These are phyloP conservation scores for Panthera uncia DNA, from an alignment of 2,113 vertebrate species.

Conservation along the genomic window DNA sequence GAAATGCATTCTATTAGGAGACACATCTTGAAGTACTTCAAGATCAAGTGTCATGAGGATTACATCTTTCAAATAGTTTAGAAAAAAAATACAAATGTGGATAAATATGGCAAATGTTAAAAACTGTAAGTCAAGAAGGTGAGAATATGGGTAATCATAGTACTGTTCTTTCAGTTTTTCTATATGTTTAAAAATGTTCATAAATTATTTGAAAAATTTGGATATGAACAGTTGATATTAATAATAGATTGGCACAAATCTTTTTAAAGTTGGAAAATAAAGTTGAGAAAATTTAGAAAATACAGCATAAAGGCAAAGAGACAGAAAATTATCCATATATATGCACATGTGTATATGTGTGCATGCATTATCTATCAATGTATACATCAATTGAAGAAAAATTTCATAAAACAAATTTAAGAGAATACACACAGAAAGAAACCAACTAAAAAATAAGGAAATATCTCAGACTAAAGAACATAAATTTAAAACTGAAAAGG, in stretches of 20 bases:
- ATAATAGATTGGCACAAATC: not conserved
- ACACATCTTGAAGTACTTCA: not conserved
- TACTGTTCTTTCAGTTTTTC: not conserved
- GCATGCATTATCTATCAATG: not conserved
- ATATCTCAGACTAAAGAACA: not conserved
- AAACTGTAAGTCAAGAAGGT: not conserved
- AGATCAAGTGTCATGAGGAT: not conserved
- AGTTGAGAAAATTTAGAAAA: not conserved
- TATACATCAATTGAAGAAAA: not conserved
- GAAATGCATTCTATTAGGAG: not conserved
- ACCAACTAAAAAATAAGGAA: not conserved
- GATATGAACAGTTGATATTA: not conserved
- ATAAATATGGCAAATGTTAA: not conserved
- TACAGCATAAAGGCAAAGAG: not conserved
- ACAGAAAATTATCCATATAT: not conserved
- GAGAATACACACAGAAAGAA: not conserved
- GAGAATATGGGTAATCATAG: not conserved
- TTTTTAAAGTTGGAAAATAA: not conserved
- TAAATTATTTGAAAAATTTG: not conserved
- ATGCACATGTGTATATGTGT: not conserved
- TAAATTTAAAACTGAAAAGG: not conserved
- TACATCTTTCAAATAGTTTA: not conserved
- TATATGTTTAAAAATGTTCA: not conserved
- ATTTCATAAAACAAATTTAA: not conserved
- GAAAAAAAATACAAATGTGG: not conserved